Percentiles rank a stretch among this genome's conserved stretches.
These are phyloP conservation scores for Ormia ochracea DNA, from an alignment of 2,888 invertebrate species.

Conservation along the genomic window DNA sequence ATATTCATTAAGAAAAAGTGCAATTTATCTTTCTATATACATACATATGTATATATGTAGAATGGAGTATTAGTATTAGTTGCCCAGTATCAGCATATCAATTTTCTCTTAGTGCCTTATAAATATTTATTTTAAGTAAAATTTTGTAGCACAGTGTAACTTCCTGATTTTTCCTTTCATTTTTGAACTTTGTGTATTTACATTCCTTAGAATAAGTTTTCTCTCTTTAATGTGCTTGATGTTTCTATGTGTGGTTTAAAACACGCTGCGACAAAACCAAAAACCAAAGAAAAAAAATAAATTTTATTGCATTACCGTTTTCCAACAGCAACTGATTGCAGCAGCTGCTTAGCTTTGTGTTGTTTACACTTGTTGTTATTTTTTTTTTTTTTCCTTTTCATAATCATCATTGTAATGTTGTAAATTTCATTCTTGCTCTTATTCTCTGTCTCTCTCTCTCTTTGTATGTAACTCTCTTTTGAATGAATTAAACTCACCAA, in stretches of 20 bases:
- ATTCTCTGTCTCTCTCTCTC: background rate
- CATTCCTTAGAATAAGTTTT: background rate
- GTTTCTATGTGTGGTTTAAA: background rate
- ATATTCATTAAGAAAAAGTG: no score
- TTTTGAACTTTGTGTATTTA: constrained; percentile 17
- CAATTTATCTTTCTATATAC: no score
- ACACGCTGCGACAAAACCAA: constrained; percentile 1
- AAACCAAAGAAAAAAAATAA: background rate
- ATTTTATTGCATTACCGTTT: background rate
- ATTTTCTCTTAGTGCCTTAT: no score
- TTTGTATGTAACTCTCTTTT: background rate
- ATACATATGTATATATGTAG: no score
- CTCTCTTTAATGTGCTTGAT: background rate
- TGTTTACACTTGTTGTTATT: constrained; percentile 27
- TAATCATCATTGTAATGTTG: constrained; percentile 22
- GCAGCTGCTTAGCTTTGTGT: constrained; percentile 46
- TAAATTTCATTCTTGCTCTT: constrained; percentile 16
- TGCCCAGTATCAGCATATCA: no score
- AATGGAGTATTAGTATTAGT: no score
- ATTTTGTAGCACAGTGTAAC: background rate
- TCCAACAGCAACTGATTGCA: constrained; percentile 29
- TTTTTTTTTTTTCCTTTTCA: background rate
- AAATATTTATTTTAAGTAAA: no score
- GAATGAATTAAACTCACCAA: constrained; percentile 14
- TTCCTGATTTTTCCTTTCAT: background rate